These are phyloP conservation scores for Hyphantria cunea DNA, from an alignment of 1,140 invertebrate genomes.

Conservation along the genomic window DNA sequence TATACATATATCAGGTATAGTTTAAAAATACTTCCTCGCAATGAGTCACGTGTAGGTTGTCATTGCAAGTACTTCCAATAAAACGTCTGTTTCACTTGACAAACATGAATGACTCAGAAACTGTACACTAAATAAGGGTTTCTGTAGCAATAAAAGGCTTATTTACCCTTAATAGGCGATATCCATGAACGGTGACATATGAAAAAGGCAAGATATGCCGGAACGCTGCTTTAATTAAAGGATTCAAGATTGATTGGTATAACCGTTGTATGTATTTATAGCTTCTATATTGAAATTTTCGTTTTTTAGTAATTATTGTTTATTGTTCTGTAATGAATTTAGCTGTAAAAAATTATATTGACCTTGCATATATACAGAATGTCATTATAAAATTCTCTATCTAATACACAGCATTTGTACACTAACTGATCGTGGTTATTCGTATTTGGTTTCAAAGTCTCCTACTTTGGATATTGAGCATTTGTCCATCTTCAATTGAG, in stretches of 20 bases:
- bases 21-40: slow-evolving; percentile 41
- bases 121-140: slow-evolving; percentile 70
- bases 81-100: slow-evolving; percentile 50
- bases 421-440: neutral
- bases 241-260: slow-evolving; percentile 46
- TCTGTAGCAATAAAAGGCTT: slow-evolving; percentile 60
- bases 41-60: slow-evolving; percentile 20
- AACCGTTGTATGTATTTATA: slow-evolving; percentile 25
- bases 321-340: too few relatives aligned
- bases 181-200: slow-evolving; percentile 53
- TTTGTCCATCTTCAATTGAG: too few relatives aligned
- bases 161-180: slow-evolving; percentile 65
- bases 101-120: slow-evolving; percentile 60
- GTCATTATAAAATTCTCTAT: too few relatives aligned
- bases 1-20: slow-evolving; percentile 58
- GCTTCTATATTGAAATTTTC: slow-evolving; percentile 21
- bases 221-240: slow-evolving; percentile 53
- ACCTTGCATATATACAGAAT: too few relatives aligned
- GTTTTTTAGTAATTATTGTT: slow-evolving; percentile 29
- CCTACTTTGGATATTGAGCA: too few relatives aligned
- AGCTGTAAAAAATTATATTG: too few relatives aligned
- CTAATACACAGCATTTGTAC: neutral
- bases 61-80: slow-evolving; percentile 46
- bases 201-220: slow-evolving; percentile 68
- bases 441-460: too few relatives aligned